These are phyloP conservation scores for Peribatodes rhomboidaria DNA, from an alignment of 2,888 invertebrate genomes.

Conservation along the genomic window DNA sequence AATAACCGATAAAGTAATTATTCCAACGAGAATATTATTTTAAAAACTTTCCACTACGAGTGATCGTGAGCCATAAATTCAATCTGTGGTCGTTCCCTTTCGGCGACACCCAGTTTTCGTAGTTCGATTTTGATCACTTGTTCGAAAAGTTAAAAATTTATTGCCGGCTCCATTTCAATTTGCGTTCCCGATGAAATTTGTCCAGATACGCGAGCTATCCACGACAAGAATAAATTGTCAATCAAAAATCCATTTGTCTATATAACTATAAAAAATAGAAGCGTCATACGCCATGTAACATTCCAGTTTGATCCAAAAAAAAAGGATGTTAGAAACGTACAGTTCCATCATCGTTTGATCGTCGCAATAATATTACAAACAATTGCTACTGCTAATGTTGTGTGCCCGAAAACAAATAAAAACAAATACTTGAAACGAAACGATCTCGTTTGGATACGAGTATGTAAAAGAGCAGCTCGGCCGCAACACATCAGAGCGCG, in stretches of 20 bases:
- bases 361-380: constrained; percentile 31
- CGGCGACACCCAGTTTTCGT: constrained; percentile 73
- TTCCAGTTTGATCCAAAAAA: no score
- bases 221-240: constrained; percentile 62
- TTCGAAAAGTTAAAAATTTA: constrained; percentile 82
- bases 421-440: constrained; percentile 69
- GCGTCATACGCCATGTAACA: background rate
- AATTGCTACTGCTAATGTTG: constrained; percentile 38
- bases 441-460: constrained; percentile 70
- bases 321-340: no score
- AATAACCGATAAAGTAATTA: constrained; percentile 46
- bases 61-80: constrained; percentile 77
- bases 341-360: no score
- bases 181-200: constrained; percentile 65
- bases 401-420: constrained; percentile 45
- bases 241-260: constrained; percentile 52
- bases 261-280: constrained; percentile 9
- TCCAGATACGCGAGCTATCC: constrained; percentile 46
- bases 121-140: constrained; percentile 82
- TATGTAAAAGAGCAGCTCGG: constrained; percentile 78
- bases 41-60: constrained; percentile 67
- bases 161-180: constrained; percentile 77
- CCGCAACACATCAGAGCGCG: constrained; percentile 77
- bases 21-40: constrained; percentile 61
- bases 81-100: constrained; percentile 77